Conservation (phyloP, 2,113 vertebrate species). For the Dipodomys stephensi region DNA sequence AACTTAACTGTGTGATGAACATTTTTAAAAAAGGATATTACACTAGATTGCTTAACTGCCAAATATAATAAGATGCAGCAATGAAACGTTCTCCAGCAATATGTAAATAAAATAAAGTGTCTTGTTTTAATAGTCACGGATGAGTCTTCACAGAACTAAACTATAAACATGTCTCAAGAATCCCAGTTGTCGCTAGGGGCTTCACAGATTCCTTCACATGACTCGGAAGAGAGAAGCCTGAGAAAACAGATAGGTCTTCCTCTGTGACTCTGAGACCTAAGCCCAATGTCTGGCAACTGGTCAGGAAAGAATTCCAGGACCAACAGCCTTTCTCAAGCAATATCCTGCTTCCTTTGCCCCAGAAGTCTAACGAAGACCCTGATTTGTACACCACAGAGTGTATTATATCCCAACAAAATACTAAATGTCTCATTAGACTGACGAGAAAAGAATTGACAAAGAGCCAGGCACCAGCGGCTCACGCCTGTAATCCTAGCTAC, state of each 20-base stretch:
- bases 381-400: neutral
- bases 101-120: slow-evolving; percentile 50
- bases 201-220: slow-evolving; percentile 27
- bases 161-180: slow-evolving; percentile 59
- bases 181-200: slow-evolving; percentile 35
- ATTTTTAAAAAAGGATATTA: neutral
- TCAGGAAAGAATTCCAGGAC: neutral
- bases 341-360: neutral
- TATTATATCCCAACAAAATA: neutral
- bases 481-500: too few species aligned
- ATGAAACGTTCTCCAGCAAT: slow-evolving; percentile 46
- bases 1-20: neutral
- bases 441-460: neutral
- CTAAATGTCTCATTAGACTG: neutral
- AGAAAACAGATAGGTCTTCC: slow-evolving; percentile 71
- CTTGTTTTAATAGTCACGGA: slow-evolving; percentile 16
- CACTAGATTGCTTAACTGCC: neutral
- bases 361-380: neutral
- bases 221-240: slow-evolving; percentile 62
- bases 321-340: neutral
- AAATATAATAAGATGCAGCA: neutral
- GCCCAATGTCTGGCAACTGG: neutral
- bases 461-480: too few species aligned
- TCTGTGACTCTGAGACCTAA: neutral
- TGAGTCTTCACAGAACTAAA: slow-evolving; percentile 36